A percentile compares a stretch with the other conserved stretches of the same genome.
phyloP scores from a whole-genome alignment of 2,113 vertebrate species.

The Saccopteryx leptura region DNA sequence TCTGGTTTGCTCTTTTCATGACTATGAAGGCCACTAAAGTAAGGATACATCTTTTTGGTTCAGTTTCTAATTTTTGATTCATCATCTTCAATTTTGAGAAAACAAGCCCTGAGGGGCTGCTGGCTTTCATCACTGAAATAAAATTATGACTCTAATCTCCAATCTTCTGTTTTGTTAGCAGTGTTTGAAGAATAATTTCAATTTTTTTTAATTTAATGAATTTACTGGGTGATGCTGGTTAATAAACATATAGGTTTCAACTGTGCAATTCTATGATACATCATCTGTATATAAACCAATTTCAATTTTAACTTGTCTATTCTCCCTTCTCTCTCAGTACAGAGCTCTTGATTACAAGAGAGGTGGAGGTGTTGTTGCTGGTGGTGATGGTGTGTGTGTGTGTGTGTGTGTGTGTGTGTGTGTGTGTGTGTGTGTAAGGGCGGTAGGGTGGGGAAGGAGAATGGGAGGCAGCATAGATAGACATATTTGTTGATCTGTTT shows the following conservation, averaged over 20 bases:
- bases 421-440: not conserved
- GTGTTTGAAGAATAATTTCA: conserved; percentile 76
- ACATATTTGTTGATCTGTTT: conserved; percentile 84
- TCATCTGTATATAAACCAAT: conserved; percentile 49
- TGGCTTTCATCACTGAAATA: conserved; percentile 65
- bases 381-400: not conserved
- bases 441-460: not conserved
- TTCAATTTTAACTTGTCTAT: conserved; percentile 80
- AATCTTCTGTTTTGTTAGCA: conserved; percentile 75
- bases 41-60: conserved; percentile 25
- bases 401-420: not conserved
- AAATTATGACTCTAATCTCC: conserved; percentile 65
- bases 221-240: not conserved
- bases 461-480: conserved; percentile 68
- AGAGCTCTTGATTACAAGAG: conserved; percentile 82
- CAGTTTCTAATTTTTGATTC: conserved; percentile 40
- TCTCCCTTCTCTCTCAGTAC: conserved; percentile 60
- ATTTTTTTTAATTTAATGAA: conserved; percentile 39
- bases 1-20: conserved; percentile 24
- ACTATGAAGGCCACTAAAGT: not conserved
- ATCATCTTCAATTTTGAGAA: conserved; percentile 66
- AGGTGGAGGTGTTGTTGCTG: not conserved
- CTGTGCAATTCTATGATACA: not conserved
- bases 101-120: conserved; percentile 22
- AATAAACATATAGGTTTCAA: not conserved